A percentile compares a stretch with the other conserved stretches of the same genome.
Conservation (phyloP, 1,140 invertebrate species). For the Ridgeia piscesae region DNA sequence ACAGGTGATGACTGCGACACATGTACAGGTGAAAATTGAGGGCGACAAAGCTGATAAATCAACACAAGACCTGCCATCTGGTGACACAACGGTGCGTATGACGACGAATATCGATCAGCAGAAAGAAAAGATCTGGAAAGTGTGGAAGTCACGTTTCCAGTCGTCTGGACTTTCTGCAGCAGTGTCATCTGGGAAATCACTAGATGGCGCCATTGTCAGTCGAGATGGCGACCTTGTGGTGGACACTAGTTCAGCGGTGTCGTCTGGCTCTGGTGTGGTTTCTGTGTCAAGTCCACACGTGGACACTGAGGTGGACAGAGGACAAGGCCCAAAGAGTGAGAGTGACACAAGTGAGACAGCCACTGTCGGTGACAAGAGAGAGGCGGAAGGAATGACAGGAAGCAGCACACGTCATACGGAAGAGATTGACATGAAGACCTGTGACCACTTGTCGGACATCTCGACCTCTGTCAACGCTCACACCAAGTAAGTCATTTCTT, state of each 20-base stretch:
- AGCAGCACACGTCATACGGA: background rate
- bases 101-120: background rate
- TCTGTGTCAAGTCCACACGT: background rate
- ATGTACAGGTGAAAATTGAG: background rate
- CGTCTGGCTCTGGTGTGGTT: background rate
- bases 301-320: background rate
- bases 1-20: background rate
- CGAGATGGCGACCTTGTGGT: background rate
- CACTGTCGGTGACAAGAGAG: background rate
- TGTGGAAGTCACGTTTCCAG: background rate
- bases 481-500: background rate
- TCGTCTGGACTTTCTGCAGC: background rate
- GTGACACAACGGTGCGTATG: background rate
- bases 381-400: background rate
- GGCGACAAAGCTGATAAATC: background rate
- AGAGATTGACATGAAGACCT: background rate
- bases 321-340: background rate
- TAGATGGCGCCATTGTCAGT: background rate
- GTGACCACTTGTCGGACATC: background rate
- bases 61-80: background rate
- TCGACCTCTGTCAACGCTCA: background rate
- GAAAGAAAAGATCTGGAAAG: background rate
- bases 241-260: background rate
- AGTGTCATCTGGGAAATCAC: background rate
- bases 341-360: background rate